Percentiles rank a stretch among this genome's conserved stretches.
Conservation (phyloP, 2,888 invertebrate species). For the Seladonia tumulorum region DNA sequence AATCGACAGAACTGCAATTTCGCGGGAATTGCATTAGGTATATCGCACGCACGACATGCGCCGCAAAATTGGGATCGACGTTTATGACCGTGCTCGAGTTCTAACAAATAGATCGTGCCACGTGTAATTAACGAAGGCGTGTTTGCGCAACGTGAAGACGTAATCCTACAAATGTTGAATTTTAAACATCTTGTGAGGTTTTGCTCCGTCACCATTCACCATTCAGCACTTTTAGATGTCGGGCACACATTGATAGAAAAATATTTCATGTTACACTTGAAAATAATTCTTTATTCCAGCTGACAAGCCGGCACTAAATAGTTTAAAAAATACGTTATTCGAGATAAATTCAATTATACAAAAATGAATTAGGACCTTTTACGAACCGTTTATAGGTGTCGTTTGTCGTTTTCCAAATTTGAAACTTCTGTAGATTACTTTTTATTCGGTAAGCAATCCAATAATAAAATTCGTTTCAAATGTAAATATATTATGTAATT, state of each 20-base stretch:
- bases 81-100: constrained; percentile 48
- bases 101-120: constrained; percentile 49
- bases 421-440: not conserved
- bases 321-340: too few species aligned
- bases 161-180: constrained; percentile 31
- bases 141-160: constrained; percentile 37
- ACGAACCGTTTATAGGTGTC: too few species aligned
- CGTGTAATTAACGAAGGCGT: constrained; percentile 50
- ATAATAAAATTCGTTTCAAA: not conserved
- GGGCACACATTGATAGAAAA: too few species aligned
- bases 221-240: too few species aligned
- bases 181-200: constrained; percentile 2
- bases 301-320: too few species aligned
- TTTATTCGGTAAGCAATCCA: not conserved
- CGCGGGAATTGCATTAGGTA: constrained; percentile 48
- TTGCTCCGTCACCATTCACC: not conserved
- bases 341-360: too few species aligned
- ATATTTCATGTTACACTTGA: too few species aligned
- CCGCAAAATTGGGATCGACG: constrained; percentile 58
- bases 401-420: not conserved
- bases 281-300: too few species aligned
- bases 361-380: too few species aligned
- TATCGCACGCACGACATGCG: constrained; percentile 37
- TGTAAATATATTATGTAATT: not conserved
- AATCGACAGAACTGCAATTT: constrained; percentile 52